These are phyloP conservation scores for Tilapia sparmanii DNA, from an alignment of 2,113 vertebrate species.

Conservation along the genomic window DNA sequence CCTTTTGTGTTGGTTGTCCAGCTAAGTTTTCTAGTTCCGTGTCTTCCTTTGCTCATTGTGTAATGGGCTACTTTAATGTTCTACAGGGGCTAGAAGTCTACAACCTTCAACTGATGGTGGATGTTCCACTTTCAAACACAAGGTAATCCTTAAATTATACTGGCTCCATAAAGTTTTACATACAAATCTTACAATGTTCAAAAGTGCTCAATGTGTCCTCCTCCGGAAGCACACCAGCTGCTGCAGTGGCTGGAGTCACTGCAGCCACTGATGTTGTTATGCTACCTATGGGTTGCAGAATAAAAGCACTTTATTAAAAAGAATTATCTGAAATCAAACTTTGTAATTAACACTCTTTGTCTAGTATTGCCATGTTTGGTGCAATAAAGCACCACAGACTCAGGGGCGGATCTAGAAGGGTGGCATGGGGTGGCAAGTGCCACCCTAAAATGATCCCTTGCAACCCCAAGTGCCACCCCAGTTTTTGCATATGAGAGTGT, in stretches of 20 bases:
- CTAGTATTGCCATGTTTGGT: neutral
- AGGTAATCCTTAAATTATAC: neutral
- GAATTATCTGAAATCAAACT: too few species aligned
- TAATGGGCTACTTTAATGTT: neutral
- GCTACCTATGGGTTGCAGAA: neutral
- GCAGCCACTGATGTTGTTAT: fast-evolving
- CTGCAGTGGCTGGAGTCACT: neutral
- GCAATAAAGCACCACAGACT: neutral
- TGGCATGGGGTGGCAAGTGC: too few species aligned
- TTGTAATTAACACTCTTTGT: neutral
- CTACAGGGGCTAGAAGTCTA: neutral
- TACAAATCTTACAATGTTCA: neutral
- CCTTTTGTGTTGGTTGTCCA: neutral
- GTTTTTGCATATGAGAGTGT: too few species aligned
- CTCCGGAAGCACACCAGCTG: fast-evolving
- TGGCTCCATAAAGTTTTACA: neutral
- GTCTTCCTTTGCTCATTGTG: neutral
- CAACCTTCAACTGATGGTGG: neutral
- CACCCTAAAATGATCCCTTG: too few species aligned
- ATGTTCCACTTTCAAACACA: neutral
- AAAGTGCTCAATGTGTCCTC: neutral
- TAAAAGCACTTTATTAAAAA: too few species aligned
- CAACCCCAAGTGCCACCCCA: too few species aligned
- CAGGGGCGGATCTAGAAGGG: too few species aligned
- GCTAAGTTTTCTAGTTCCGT: neutral